Base-by-base conservation (phyloP, 1,140 invertebrate species). In the Globodera ellingtonae region DNA sequence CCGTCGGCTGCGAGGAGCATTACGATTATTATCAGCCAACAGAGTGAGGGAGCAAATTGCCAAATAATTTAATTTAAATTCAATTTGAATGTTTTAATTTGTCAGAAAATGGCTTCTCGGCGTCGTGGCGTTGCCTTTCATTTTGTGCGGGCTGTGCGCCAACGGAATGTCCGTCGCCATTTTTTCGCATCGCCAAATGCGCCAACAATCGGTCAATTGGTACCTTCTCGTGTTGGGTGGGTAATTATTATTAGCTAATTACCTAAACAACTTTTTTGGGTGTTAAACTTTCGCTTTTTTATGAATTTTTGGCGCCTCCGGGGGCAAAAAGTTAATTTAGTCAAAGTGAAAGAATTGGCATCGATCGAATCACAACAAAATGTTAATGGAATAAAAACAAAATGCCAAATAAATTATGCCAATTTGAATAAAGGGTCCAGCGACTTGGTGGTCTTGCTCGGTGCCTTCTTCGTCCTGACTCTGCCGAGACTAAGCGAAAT, bases 61-160 rank as follows among this genome's bases (percentile, higher is more conserved):
- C 21, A 47, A 46, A 72, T 21, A 10, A 62, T 48, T 10, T 78
- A 75, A 44, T 66, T 46, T 24, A 78, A 47, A 67, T 48, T 75
- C 9, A 52, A 62, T 75, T 75, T 78, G 10, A 66, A 79, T 50
- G 35, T 24, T 79, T 46, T 13, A 79, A 50, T 52, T 80, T 66
- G 15, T 24, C 72, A 83, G 69, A 75, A 66, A 74, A 59, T 74
- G 72, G 47, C 47, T 72, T 21, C 24, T 81, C 7, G 84, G 84
- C 44, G 72, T 87, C n/a, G 84, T 86, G 15, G 86, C 86, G 0
- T 67, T 87, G 24, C 86, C 86, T 10, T 87, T 86, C 66, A 87
- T 86, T 56, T n/a, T 84, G 50, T 70, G 86, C 59, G 85, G 85
- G 2, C 76, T 86, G 8, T 47, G 79, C 9, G 86, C 85, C 21